These are phyloP conservation scores for Ophiothrix spiculata DNA, from an alignment of 35 echinoderm and acorn worm genomes.

Conservation along the genomic window DNA sequence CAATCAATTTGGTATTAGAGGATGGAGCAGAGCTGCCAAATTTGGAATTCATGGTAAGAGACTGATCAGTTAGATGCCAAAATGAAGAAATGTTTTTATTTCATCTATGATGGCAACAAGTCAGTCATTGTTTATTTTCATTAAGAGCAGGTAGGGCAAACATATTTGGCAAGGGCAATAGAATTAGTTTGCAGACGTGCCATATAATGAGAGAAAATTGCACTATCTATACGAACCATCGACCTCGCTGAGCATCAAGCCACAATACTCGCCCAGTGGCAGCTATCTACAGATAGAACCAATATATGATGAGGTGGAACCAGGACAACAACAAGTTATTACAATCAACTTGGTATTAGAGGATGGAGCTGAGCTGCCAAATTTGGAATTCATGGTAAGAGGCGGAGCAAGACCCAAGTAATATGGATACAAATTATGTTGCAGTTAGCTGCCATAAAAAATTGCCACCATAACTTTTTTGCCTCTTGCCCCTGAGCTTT, in stretches of 20 bases:
- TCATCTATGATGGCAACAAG: too few relatives aligned
- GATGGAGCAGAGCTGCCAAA: too few relatives aligned
- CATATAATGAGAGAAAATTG: neutral
- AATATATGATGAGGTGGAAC: neutral
- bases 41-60: too few relatives aligned
- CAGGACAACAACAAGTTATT: constrained; percentile 18
- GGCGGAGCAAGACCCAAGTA: neutral
- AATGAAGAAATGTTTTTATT: too few relatives aligned
- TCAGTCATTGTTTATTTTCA: too few relatives aligned
- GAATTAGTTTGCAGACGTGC: too few relatives aligned
- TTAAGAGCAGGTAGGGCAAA: too few relatives aligned
- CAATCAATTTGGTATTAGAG: constrained; percentile 29
- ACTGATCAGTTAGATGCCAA: too few relatives aligned
- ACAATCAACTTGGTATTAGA: constrained; percentile 15
- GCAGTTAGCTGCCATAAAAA: neutral
- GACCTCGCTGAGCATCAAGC: neutral
- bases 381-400: constrained; percentile 32
- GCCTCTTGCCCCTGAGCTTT: too few relatives aligned
- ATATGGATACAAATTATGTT: neutral
- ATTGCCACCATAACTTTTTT: neutral
- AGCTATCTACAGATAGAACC: constrained; percentile 48
- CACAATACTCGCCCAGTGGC: constrained; percentile 45
- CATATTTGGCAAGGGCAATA: too few relatives aligned
- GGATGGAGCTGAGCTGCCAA: neutral
- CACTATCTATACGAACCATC: constrained; percentile 19